A percentile compares a stretch with the other conserved stretches of the same genome.
Evolutionary conservation across 2,113 vertebrate genomes (phyloP).

Genomic region (Baryphthengus martii): DNA sequence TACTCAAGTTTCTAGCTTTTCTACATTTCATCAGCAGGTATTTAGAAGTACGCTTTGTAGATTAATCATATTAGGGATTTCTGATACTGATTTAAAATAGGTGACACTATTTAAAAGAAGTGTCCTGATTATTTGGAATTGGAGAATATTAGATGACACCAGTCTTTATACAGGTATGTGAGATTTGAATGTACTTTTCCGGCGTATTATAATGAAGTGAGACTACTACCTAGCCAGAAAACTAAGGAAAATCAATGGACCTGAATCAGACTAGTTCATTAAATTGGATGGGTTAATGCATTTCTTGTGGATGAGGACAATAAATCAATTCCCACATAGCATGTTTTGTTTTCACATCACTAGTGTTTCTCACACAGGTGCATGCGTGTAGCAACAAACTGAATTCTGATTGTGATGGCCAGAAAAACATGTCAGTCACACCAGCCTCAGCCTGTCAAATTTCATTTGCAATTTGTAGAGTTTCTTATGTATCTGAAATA

Average conservation of each 20-base stretch:
- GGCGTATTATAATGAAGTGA: background rate
- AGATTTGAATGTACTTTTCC: background rate
- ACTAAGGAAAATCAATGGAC: background rate
- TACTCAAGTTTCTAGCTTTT: background rate
- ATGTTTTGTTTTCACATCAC: background rate
- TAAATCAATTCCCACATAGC: background rate
- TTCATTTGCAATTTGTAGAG: background rate
- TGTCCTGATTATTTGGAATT: background rate
- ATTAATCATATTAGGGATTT: background rate
- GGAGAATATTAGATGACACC: background rate
- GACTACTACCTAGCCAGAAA: background rate
- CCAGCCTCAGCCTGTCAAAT: background rate
- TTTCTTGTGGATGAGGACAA: background rate
- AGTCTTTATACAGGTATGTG: background rate
- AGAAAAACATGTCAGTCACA: background rate
- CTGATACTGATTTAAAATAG: background rate
- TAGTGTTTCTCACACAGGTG: background rate
- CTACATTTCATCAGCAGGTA: background rate
- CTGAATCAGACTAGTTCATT: background rate
- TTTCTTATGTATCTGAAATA: background rate
- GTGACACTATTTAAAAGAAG: background rate
- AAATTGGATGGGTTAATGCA: background rate
- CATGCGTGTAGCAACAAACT: fast-evolving
- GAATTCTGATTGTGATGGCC: background rate
- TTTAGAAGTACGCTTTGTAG: background rate